These are phyloP conservation scores for Microctonus hyperodae DNA, from an alignment of 2,888 invertebrate species.

Conservation along the genomic window DNA sequence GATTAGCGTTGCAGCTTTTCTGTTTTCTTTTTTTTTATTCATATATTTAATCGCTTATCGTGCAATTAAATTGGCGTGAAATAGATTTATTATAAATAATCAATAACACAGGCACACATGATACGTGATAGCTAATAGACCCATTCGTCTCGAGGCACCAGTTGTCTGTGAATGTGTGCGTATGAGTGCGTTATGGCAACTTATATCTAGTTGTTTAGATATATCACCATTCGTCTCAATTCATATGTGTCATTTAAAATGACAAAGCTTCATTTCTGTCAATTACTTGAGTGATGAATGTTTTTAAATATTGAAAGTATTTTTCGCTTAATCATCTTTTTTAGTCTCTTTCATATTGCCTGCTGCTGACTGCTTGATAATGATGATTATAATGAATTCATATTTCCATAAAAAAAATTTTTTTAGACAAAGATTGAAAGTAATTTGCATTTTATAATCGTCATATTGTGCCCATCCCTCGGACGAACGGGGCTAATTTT, in stretches of 20 bases:
- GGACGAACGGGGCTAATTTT: constrained; percentile 21
- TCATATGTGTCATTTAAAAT: constrained; percentile 1
- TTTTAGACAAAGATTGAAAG: constrained; percentile 20
- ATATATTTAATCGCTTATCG: not conserved
- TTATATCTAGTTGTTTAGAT: too few species aligned
- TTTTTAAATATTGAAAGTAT: constrained; percentile 14
- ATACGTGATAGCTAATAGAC: constrained; percentile 26
- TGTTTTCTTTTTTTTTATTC: constrained; percentile 5
- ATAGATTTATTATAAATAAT: constrained; percentile 13
- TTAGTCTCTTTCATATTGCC: not conserved
- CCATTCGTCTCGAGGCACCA: constrained; percentile 27
- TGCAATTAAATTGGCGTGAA: constrained; percentile 19
- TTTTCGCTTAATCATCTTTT: constrained; percentile 9
- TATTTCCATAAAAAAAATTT: constrained; percentile 8
- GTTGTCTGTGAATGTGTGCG: not conserved
- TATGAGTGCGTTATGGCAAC: not conserved
- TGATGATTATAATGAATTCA: constrained; percentile 1
- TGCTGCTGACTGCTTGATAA: constrained; percentile 9
- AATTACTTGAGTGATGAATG: constrained; percentile 18
- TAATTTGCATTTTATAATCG: constrained; percentile 20
- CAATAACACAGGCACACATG: constrained; percentile 8
- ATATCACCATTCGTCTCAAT: not conserved
- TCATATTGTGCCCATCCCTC: constrained; percentile 21
- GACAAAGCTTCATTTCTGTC: constrained; percentile 15
- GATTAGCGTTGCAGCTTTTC: constrained; percentile 10